A percentile compares a stretch with the other conserved stretches of the same genome.
phyloP scores from a whole-genome alignment of 2,113 vertebrate genomes.

The Scomber scombrus region DNA sequence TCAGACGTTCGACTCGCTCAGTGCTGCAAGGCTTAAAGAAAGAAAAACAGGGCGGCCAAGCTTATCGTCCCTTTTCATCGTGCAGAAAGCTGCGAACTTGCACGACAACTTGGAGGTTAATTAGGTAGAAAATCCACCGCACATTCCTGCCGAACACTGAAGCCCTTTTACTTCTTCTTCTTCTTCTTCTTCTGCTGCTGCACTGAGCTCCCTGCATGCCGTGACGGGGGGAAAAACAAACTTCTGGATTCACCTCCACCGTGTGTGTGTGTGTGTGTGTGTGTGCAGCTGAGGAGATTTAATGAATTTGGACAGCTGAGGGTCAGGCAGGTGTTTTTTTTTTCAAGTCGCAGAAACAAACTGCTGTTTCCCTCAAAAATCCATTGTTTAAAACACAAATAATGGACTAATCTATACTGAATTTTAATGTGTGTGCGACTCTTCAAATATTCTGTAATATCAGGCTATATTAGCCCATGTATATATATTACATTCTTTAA shows the following conservation, averaged over 20 bases:
- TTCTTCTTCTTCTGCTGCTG: background rate
- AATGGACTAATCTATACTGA: too few species aligned
- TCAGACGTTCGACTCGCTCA: background rate
- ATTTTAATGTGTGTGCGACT: too few species aligned
- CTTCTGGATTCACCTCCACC: background rate
- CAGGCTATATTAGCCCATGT: too few species aligned
- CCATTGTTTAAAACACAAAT: too few species aligned
- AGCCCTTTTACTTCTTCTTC: constrained; percentile 14
- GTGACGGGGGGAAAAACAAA: constrained; percentile 16
- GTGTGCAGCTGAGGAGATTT: too few species aligned
- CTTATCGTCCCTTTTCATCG: constrained; percentile 14
- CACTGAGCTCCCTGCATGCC: constrained; percentile 6
- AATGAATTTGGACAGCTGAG: background rate
- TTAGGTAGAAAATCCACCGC: constrained; percentile 43
- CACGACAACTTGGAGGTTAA: constrained; percentile 21
- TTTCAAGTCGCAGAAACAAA: background rate
- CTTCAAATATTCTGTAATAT: too few species aligned
- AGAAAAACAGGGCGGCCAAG: constrained; percentile 8
- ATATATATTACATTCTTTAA: too few species aligned
- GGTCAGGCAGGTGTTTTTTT: constrained; percentile 9
- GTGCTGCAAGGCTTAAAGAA: background rate
- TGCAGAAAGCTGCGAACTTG: constrained; percentile 2
- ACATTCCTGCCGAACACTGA: constrained; percentile 30
- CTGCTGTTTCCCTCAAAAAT: background rate
- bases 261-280: background rate